These are phyloP conservation scores for Neomorphus geoffroyi DNA, from an alignment of 2,797 vertebrate genomes.

Conservation along the genomic window DNA sequence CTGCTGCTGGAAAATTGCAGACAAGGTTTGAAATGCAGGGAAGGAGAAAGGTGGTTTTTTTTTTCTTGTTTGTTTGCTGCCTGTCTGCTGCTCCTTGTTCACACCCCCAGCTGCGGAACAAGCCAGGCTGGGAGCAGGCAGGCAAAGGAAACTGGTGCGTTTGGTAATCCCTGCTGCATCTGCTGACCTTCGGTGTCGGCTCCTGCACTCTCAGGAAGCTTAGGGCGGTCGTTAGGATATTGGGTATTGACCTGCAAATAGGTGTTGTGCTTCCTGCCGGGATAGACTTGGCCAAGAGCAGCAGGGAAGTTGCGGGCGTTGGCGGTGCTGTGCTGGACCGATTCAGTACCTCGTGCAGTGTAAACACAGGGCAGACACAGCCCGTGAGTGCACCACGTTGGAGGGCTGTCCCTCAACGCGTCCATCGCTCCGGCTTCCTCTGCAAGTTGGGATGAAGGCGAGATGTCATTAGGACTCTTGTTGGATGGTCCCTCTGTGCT, in stretches of 20 bases:
- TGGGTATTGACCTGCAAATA: background rate
- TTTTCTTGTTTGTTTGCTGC: background rate
- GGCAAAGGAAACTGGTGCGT: background rate
- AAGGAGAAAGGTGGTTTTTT: background rate
- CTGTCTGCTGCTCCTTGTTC: background rate
- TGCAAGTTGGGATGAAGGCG: accelerated
- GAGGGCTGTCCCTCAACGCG: background rate
- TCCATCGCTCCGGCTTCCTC: background rate
- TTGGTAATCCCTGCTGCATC: background rate
- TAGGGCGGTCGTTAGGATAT: background rate
- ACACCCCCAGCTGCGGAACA: background rate
- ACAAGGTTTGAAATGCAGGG: background rate
- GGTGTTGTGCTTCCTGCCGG: accelerated
- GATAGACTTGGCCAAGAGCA: accelerated
- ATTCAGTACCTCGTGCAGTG: background rate
- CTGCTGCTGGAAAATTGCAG: background rate
- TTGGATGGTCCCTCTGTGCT: background rate
- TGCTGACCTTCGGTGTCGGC: background rate
- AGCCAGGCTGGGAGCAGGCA: background rate
- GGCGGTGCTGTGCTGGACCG: background rate
- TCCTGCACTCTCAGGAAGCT: background rate
- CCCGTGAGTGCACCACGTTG: background rate
- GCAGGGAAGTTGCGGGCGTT: background rate
- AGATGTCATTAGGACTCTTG: background rate
- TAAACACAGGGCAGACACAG: background rate